Evolutionary conservation across 2,797 vertebrate genomes (phyloP).

Genomic region (Leuciscus waleckii): DNA sequence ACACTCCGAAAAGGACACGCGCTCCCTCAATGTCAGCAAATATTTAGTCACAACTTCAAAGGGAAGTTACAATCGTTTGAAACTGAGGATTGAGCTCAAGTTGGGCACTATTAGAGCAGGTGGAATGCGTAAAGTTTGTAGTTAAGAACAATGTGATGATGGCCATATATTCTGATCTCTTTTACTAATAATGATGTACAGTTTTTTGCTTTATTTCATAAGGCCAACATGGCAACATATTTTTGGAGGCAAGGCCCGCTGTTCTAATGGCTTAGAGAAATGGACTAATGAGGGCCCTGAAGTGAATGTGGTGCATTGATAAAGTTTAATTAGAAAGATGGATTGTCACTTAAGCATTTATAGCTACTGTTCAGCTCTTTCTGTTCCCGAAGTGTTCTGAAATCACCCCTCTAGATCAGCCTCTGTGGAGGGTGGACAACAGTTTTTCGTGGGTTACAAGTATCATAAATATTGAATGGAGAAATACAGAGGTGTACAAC

Average conservation of each 20-base stretch:
- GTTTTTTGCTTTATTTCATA: neutral
- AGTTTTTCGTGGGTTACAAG: constrained; percentile 5
- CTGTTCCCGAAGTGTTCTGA: constrained; percentile 1
- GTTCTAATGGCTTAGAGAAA: constrained; percentile 7
- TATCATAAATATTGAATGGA: neutral
- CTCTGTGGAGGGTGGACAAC: constrained; percentile 18
- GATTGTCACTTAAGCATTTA: constrained; percentile 37
- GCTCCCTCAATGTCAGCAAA: constrained; percentile 57
- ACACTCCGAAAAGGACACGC: constrained; percentile 53
- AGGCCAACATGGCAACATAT: neutral
- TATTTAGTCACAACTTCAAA: constrained; percentile 62
- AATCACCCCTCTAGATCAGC: constrained; percentile 29
- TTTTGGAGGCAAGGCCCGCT: neutral
- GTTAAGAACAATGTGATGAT: constrained; percentile 31
- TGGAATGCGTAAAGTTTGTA: constrained; percentile 9
- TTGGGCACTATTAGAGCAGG: constrained; percentile 5
- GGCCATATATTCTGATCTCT: neutral
- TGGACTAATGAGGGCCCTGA: constrained; percentile 29
- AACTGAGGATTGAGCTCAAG: constrained; percentile 14
- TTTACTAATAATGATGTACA: neutral
- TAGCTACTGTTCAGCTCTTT: constrained; percentile 40
- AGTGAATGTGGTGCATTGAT: constrained; percentile 34
- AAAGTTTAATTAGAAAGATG: constrained; percentile 44
- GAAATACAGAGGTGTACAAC: constrained; percentile 32
- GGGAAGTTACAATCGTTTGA: constrained; percentile 44